Evolutionary conservation across 1,140 invertebrate genomes (phyloP), one percentile per base, ranked within the genome.

Genomic region (Nixonia krombeini): DNA sequence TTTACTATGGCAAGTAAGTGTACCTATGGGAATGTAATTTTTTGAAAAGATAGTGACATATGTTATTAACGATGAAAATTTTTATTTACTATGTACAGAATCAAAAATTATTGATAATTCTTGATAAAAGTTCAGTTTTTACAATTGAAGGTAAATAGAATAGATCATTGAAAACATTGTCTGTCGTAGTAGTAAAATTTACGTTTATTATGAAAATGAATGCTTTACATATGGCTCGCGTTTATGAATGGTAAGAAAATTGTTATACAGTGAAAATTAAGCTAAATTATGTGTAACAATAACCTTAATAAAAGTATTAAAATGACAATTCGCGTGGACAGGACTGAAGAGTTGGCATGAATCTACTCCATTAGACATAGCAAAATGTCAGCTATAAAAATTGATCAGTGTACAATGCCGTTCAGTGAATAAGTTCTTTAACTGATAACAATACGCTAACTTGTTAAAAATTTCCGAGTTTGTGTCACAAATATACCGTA

Each of bases 131-230:
- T n/a, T n/a, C n/a, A n/a, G n/a, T n/a, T n/a, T n/a, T n/a, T n/a
- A n/a, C n/a, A n/a, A n/a, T n/a, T n/a, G n/a, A n/a, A n/a, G n/a
- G n/a, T n/a, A n/a, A n/a, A n/a, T n/a, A n/a, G n/a, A n/a, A n/a
- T n/a, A n/a, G n/a, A n/a, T n/a, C n/a, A n/a, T n/a, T n/a, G n/a
- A n/a, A n/a, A n/a, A n/a, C n/a, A n/a, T n/a, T n/a, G 17, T 2
- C 21, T 12, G 21, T 44, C n/a, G 7, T 28, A 28, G 23, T 79
- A 81, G 74, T 79, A 80, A 80, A 81, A 77, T 73, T 74, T 73
- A 74, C 71, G 50, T 83, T 83, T 82, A 83, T 82, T 82, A 80
- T 76, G 69, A 79, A 76, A 81, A 79, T 75, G 74, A 81, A 78
- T 69, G 79, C 78, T 81, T 81, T 82, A 83, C 79, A 82, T 78